Evolutionary conservation across 1,140 invertebrate species (phyloP).

Genomic region (Megalopta genalis): DNA sequence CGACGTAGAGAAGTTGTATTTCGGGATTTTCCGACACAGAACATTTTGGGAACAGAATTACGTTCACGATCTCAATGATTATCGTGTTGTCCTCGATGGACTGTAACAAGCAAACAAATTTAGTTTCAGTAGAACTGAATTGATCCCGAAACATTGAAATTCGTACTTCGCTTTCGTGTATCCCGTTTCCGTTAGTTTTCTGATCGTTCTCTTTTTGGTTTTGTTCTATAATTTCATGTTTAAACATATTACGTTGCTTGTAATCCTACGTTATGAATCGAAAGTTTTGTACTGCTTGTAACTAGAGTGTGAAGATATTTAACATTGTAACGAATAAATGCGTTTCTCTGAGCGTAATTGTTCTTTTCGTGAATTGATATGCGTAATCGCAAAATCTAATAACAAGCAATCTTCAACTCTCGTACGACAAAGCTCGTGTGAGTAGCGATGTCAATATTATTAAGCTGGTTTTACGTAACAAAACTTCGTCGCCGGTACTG

Average conservation of each 20-base stretch:
- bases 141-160: background rate
- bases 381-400: background rate
- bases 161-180: background rate
- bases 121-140: background rate
- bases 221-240: background rate
- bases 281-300: background rate
- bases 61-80: conserved; percentile 61
- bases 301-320: no score
- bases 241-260: background rate
- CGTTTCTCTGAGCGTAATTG: no score
- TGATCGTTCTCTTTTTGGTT: background rate
- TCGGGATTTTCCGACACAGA: conserved; percentile 38
- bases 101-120: conserved; percentile 19
- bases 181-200: rapidly evolving
- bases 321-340: no score
- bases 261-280: background rate
- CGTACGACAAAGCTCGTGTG: background rate
- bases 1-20: conserved; percentile 61
- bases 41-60: conserved; percentile 59
- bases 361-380: no score
- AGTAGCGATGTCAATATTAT: conserved; percentile 3
- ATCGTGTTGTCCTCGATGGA: conserved; percentile 23
- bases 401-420: background rate
- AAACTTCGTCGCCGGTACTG: conserved; percentile 54
- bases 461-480: conserved; percentile 31